These are phyloP conservation scores for Lamprologus tigripictilis DNA, from an alignment of 2,113 vertebrate species.

Conservation along the genomic window DNA sequence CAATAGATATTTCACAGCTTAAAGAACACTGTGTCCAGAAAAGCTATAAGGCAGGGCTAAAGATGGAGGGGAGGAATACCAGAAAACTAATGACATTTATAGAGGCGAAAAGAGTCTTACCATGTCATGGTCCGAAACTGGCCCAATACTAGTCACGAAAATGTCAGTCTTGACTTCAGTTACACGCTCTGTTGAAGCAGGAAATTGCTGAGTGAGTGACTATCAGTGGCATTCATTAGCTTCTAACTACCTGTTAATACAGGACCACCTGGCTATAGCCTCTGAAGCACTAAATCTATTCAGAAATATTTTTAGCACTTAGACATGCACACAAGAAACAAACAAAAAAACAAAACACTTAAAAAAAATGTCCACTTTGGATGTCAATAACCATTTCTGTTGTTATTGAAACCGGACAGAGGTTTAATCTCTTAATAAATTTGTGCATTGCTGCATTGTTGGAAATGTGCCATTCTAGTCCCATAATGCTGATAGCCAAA, in stretches of 20 bases:
- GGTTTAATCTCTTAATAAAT: slow-evolving; percentile 22
- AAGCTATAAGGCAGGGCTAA: not conserved
- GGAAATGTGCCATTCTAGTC: slow-evolving; percentile 22
- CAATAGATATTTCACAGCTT: slow-evolving; percentile 12
- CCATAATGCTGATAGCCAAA: not conserved
- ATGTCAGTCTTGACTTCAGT: slow-evolving; percentile 99
- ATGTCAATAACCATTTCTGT: slow-evolving; percentile 20
- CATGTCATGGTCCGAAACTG: slow-evolving; percentile 98
- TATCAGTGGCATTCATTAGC: slow-evolving; percentile 75
- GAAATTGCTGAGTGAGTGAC: slow-evolving; percentile 84
- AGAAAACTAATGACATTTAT: slow-evolving; percentile 56
- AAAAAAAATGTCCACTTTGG: not conserved
- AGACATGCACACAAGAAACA: not conserved
- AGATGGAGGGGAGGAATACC: not conserved
- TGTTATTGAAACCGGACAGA: not conserved
- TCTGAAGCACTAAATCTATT: slow-evolving; percentile 64
- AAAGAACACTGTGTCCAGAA: not conserved
- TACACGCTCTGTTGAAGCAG: slow-evolving; percentile 97
- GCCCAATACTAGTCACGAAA: slow-evolving; percentile 98
- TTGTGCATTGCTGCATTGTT: not conserved
- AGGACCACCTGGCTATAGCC: slow-evolving; percentile 64
- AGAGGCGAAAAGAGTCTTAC: slow-evolving; percentile 72
- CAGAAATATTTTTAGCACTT: not conserved
- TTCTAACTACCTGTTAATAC: slow-evolving; percentile 69
- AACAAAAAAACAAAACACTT: not conserved